These are phyloP conservation scores for Pedionomus torquatus DNA, from an alignment of 2,113 vertebrate species.

Conservation along the genomic window DNA sequence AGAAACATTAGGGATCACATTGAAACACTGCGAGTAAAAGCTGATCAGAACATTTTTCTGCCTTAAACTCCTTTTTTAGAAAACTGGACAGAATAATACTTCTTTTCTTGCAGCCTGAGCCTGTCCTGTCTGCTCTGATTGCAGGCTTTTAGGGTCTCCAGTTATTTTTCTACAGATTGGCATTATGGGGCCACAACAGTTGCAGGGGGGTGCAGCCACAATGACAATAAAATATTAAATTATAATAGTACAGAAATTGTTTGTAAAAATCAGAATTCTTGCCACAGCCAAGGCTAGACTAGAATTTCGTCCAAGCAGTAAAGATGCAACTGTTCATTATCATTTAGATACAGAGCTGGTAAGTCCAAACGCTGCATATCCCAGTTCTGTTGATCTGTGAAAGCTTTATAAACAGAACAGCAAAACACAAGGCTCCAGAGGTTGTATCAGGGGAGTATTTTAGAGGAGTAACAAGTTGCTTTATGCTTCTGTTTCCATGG, in stretches of 20 bases:
- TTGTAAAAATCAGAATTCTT: background rate
- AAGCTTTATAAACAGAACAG: background rate
- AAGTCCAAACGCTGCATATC: background rate
- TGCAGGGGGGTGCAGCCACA: background rate
- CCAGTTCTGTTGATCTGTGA: background rate
- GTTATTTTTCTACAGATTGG: background rate
- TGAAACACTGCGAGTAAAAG: background rate
- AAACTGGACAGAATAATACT: background rate
- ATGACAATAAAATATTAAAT: background rate
- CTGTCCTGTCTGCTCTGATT: background rate
- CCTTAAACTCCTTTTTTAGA: background rate
- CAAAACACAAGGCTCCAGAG: background rate
- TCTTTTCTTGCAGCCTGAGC: background rate
- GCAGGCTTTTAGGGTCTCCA: background rate
- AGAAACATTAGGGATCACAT: rapidly evolving
- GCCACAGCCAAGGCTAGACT: background rate
- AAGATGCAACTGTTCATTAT: background rate
- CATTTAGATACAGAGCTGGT: background rate
- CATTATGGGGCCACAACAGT: background rate
- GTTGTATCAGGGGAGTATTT: background rate
- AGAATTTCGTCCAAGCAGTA: background rate
- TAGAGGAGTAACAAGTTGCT: background rate
- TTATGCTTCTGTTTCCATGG: background rate
- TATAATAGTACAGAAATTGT: background rate
- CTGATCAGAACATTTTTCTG: background rate